Percentiles rank a stretch among this genome's conserved stretches.
Conservation (phyloP, 2,113 vertebrate species). For the Antechinus flavipes region DNA sequence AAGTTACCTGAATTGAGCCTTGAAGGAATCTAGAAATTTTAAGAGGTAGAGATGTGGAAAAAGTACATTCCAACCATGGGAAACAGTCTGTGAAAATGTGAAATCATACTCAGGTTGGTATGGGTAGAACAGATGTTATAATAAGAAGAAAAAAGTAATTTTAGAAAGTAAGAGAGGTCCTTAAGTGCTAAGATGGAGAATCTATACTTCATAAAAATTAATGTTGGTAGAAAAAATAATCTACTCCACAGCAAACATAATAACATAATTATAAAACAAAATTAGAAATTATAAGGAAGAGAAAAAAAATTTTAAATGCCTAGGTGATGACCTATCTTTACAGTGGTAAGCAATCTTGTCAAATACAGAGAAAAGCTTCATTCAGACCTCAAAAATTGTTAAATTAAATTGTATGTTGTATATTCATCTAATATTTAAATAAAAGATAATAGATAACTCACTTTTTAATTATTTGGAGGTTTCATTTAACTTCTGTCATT, state of each 20-base stretch:
- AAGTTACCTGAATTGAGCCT: neutral
- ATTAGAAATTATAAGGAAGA: neutral
- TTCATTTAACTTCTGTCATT: neutral
- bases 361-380: neutral
- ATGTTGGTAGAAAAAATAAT: neutral
- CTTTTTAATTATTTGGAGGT: neutral
- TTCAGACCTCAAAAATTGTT: neutral
- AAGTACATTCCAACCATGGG: neutral
- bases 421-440: neutral
- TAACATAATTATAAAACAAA: neutral
- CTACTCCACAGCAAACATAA: neutral
- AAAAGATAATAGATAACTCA: neutral
- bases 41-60: neutral
- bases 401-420: neutral
- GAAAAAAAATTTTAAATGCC: neutral
- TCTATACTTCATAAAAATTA: neutral
- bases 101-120: neutral
- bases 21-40: neutral
- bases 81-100: neutral
- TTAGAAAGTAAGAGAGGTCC: neutral
- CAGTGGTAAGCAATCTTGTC: neutral
- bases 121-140: neutral
- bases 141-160: neutral
- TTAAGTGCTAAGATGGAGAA: neutral
- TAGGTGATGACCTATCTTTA: neutral